Evolutionary conservation across 2,113 vertebrate species (phyloP), one percentile per base, ranked within the genome.

Genomic region (Heterochromis multidens): DNA sequence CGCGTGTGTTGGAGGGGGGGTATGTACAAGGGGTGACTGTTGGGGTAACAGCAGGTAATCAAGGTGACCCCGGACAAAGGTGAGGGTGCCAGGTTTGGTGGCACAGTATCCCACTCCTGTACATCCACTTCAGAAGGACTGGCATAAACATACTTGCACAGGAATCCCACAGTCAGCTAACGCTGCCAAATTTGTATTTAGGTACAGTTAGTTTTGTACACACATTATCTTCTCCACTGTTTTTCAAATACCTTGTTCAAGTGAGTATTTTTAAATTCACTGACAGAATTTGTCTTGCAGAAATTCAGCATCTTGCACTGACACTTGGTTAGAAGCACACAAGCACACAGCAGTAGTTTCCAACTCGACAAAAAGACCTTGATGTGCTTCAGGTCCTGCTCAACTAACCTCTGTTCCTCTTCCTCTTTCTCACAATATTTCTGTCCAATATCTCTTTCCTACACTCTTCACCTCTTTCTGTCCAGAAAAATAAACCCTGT

Each of bases 11-110:
- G 11, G 61, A 29, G 33, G 1, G n/a, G 63, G 35, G 62, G 35
- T 6, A 12, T 65, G 35, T 67, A 67, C 37, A 67, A 3, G 29
- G 35, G 65, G 85, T 78, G 72, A 86, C 43, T 72, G 87, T 52
- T 8, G 72, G 84, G 56, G 81, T 65, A 91, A 60, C 90, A 93
- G 91, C 91, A 87, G 88, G 91, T 81, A 58, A 79, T 79, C 76
- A 93, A 95, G 93, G 94, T 95, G 94, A 94, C 94, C 62, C 35
- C 87, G 79, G 63, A 61, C 79, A n/a, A 37, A 61, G 77, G 37
- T 65, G 31, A 83, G 52, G 88, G 88, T 92, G 94, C 91, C 91
- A 93, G 88, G 70, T 92, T 78, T 89, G 61, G 81, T 80, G 88
- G 85, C 88, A 79, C 81, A 78, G 43, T 49, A 14, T 52, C 89